Conservation (phyloP, 2,797 vertebrate genomes). For the Diplodus puntazzo region DNA sequence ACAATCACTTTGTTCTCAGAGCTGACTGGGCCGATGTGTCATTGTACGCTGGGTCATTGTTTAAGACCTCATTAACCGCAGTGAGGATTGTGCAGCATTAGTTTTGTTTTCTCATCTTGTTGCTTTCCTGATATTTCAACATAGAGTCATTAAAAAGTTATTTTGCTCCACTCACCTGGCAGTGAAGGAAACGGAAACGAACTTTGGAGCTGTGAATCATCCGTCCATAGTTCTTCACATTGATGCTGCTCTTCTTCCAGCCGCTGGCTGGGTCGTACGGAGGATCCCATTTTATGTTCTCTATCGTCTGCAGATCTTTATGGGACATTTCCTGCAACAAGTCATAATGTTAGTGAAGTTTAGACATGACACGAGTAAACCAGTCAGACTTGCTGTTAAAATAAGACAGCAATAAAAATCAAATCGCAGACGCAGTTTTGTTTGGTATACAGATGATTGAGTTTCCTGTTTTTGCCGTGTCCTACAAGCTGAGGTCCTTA, state of each 20-base stretch:
- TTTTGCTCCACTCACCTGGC: slow-evolving; percentile 86
- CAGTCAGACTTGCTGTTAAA: slow-evolving; percentile 13
- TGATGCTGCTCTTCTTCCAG: slow-evolving; percentile 91
- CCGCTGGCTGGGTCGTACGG: slow-evolving; percentile 87
- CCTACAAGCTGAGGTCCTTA: slow-evolving; percentile 47
- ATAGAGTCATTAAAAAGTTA: slow-evolving; percentile 16
- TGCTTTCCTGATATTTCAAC: slow-evolving; percentile 52
- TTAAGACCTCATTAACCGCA: slow-evolving; percentile 42
- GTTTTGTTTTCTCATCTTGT: slow-evolving; percentile 49
- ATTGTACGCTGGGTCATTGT: slow-evolving; percentile 53
- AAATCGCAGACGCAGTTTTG: not conserved
- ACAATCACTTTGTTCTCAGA: slow-evolving; percentile 16
- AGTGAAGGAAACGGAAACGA: slow-evolving; percentile 93
- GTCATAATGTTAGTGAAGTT: slow-evolving; percentile 34
- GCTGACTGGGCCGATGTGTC: slow-evolving; percentile 66
- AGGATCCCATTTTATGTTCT: slow-evolving; percentile 91
- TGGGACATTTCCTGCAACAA: slow-evolving; percentile 84
- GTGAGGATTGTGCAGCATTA: slow-evolving; percentile 23
- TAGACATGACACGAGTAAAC: slow-evolving; percentile 14
- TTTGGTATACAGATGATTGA: slow-evolving; percentile 8
- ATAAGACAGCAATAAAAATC: not conserved
- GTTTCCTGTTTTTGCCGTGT: not conserved
- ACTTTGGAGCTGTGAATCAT: slow-evolving; percentile 97
- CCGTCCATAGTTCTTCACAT: slow-evolving; percentile 93
- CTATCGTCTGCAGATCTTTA: slow-evolving; percentile 85